These are phyloP conservation scores for Melanargia galathea DNA, from an alignment of 2,888 invertebrate species.

Conservation along the genomic window DNA sequence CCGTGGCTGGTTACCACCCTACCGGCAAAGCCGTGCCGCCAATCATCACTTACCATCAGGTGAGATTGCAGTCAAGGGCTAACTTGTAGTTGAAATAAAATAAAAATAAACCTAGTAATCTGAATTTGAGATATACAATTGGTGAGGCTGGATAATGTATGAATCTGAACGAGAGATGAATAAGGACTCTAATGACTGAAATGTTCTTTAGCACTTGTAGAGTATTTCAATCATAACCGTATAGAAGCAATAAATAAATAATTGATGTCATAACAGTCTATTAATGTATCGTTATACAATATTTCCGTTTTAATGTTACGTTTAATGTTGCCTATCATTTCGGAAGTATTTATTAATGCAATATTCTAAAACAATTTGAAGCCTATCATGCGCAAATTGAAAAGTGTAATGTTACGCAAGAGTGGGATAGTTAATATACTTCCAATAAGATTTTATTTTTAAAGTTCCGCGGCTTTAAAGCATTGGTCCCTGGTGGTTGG, in stretches of 20 bases:
- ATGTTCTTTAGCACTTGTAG: too few relatives aligned
- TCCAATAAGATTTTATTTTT: not conserved
- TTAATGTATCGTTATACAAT: slow-evolving; percentile 33
- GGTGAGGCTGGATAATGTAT: too few relatives aligned
- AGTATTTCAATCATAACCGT: too few relatives aligned
- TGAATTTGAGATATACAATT: too few relatives aligned
- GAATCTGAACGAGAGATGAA: too few relatives aligned
- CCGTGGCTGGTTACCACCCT: too few relatives aligned
- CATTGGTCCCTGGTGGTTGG: not conserved
- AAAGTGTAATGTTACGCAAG: slow-evolving; percentile 33
- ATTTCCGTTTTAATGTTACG: slow-evolving; percentile 35
- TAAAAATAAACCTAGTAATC: too few relatives aligned
- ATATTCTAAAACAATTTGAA: slow-evolving; percentile 27
- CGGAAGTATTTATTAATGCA: slow-evolving; percentile 35
- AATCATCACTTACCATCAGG: too few relatives aligned
- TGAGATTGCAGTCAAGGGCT: too few relatives aligned
- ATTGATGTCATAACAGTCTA: slow-evolving; percentile 13
- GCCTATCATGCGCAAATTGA: slow-evolving; percentile 36
- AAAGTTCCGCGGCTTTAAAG: not conserved
- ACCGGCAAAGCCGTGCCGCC: too few relatives aligned
- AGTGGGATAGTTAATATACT: slow-evolving; percentile 4
- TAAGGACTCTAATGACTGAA: too few relatives aligned
- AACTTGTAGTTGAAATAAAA: too few relatives aligned
- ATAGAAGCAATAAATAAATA: not conserved
- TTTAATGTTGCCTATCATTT: slow-evolving; percentile 23